Evolutionary conservation across 2,113 vertebrate genomes (phyloP).

Genomic region (Stegastes partitus): DNA sequence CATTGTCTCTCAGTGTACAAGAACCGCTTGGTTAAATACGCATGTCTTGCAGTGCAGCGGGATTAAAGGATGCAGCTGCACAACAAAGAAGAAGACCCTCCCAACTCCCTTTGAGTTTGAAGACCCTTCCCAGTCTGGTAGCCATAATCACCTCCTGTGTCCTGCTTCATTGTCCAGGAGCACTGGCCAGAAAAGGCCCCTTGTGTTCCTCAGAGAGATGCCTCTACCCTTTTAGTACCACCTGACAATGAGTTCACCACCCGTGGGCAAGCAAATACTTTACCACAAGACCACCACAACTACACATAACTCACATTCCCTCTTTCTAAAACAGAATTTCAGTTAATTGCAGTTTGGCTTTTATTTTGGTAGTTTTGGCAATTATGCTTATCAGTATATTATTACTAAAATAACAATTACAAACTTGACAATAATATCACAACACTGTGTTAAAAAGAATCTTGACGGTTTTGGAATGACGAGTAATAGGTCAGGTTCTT

Average conservation of each 20-base stretch:
- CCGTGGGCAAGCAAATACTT: background rate
- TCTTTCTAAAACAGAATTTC: too few relatives aligned
- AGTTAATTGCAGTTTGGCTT: too few relatives aligned
- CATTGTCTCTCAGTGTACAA: too few relatives aligned
- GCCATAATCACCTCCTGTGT: slow-evolving; percentile 41
- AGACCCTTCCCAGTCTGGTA: slow-evolving; percentile 20
- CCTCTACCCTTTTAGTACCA: slow-evolving; percentile 18
- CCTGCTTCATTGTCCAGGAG: slow-evolving; percentile 39
- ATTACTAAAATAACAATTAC: too few relatives aligned
- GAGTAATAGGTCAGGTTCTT: too few relatives aligned
- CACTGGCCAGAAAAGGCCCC: slow-evolving; percentile 42
- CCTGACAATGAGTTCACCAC: slow-evolving; percentile 33
- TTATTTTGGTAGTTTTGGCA: too few relatives aligned
- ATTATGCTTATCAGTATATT: too few relatives aligned
- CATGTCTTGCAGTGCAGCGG: background rate
- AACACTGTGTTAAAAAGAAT: too few relatives aligned
- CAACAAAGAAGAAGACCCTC: slow-evolving; percentile 16
- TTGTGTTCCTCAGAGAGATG: slow-evolving; percentile 29
- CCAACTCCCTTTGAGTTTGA: background rate
- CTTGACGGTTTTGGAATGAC: too few relatives aligned
- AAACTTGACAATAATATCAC: too few relatives aligned
- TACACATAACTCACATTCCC: background rate
- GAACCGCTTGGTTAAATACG: slow-evolving; percentile 7
- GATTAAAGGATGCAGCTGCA: slow-evolving; percentile 15
- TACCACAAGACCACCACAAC: background rate